Evolutionary conservation across 2,113 vertebrate species (phyloP).

Genomic region (Oryzias melastigma): DNA sequence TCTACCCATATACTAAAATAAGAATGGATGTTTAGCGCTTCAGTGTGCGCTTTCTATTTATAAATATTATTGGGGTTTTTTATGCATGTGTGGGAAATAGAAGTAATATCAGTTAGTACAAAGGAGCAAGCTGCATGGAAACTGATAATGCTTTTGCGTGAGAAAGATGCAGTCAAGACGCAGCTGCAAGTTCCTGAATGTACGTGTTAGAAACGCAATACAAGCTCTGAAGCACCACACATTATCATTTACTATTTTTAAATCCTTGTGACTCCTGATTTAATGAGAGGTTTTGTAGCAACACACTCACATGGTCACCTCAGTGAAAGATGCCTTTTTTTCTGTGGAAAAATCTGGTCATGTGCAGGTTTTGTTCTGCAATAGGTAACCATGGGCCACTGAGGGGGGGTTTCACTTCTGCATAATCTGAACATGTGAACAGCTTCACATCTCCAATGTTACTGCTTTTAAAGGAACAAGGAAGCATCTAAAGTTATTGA

Average conservation of each 20-base stretch:
- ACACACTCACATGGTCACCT: slow-evolving; percentile 6
- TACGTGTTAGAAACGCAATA: slow-evolving; percentile 23
- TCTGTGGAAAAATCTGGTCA: background rate
- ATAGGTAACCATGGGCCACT: background rate
- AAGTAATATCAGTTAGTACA: slow-evolving; percentile 34
- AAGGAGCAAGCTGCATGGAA: slow-evolving; percentile 63
- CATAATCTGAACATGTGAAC: slow-evolving; percentile 11
- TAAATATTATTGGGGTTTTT: background rate
- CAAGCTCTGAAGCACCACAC: slow-evolving; percentile 27
- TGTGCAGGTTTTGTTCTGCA: slow-evolving; percentile 9
- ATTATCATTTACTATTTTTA: slow-evolving; percentile 3
- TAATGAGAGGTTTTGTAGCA: background rate
- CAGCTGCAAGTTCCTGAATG: slow-evolving; percentile 25
- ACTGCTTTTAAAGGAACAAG: background rate
- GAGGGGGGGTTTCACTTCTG: slow-evolving; percentile 31
- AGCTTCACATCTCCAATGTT: slow-evolving; percentile 10
- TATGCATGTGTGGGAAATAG: slow-evolving; percentile 34
- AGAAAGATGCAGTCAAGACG: slow-evolving; percentile 37
- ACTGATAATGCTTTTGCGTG: slow-evolving; percentile 62
- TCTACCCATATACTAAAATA: slow-evolving; percentile 2
- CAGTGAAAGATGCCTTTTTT: background rate
- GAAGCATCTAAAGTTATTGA: no score
- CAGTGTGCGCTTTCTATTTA: slow-evolving; percentile 27
- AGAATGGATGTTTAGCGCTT: slow-evolving; percentile 5
- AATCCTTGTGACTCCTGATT: background rate